Base-by-base conservation (phyloP, 2,113 vertebrate species). In the Tautogolabrus adspersus region DNA sequence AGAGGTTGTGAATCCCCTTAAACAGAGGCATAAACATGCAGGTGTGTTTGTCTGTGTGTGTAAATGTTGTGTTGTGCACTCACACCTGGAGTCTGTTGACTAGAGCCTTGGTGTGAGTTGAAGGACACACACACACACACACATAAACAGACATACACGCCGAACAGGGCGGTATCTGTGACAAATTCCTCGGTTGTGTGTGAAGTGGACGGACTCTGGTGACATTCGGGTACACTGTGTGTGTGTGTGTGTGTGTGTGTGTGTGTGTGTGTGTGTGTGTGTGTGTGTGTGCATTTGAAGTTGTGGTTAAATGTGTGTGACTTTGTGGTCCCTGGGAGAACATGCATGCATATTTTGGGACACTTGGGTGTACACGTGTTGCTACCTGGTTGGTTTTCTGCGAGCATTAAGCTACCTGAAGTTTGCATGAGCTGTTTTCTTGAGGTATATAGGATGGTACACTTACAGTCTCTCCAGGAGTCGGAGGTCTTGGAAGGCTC, bases 381-480 rank as follows among this genome's bases (percentile, higher is more conserved):
- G 26, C 26, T 26, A 2, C 26, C 26, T 26, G 26, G 26, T 26
- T 26, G 26, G 26, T n/a, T 26, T 1, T 51, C 40, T 10, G 40
- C 40, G 11, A 11, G 40, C 9, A 10, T 42, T 42, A 42, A 42
- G 8, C 8, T 0, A 42, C 40, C 40, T 10, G 8, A 42, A 8
- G 38, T 40, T 40, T 4, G 38, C 38, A 40, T 40, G 6, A 10
- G 38, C 38, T 40, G 38, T 40, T 12, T 10, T 58, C 21, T 69
- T n/a, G 2, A 16, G 10, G 44, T 9, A 16, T 15, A n/a, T 21
- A 56, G 38, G 26, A 8, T 15, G 54, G 44, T 8, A 34, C 84
- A 98, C 98, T 99, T 89, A 99, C 98, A 99, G 93, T 78, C 98
- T 94, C 78, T 99, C 98, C 10, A 99, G 95, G 93, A 98, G 96